Percentiles rank a stretch among this genome's conserved stretches.
phyloP scores from a whole-genome alignment of 1,140 invertebrate species.

The Brachionus plicatilis region DNA sequence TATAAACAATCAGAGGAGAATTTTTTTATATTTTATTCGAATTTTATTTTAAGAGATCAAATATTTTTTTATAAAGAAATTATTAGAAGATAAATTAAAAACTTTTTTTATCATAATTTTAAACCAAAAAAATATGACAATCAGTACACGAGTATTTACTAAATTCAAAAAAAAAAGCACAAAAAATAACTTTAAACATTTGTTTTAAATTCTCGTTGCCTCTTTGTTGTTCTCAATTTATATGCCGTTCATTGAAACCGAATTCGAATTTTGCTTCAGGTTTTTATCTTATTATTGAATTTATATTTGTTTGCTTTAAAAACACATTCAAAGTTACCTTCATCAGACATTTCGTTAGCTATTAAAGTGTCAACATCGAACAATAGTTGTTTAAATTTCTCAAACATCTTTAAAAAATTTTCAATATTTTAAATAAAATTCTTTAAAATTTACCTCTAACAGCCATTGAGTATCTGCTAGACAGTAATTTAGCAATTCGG shows the following conservation, averaged over 20 bases:
- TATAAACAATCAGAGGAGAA: neutral
- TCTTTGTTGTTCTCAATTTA: neutral
- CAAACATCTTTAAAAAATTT: constrained; percentile 17
- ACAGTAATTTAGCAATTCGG: constrained; percentile 24
- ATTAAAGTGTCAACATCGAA: constrained; percentile 36
- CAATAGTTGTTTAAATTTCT: constrained; percentile 38
- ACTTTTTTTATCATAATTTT: neutral
- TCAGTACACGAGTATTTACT: neutral
- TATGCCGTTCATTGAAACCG: neutral
- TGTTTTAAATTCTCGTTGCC: neutral
- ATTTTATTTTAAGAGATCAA: neutral
- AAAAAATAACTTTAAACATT: neutral
- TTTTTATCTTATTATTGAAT: neutral
- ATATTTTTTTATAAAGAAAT: neutral
- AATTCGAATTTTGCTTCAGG: neutral
- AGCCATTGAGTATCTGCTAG: constrained; percentile 37
- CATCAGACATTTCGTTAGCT: neutral
- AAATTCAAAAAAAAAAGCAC: neutral
- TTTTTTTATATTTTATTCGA: neutral
- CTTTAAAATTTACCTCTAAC: neutral
- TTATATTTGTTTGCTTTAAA: neutral
- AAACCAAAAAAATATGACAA: neutral
- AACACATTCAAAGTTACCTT: neutral
- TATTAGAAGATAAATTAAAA: neutral
- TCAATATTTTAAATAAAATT: neutral